Base-by-base conservation (phyloP, 2,113 vertebrate genomes). In the Notiomystis cincta region DNA sequence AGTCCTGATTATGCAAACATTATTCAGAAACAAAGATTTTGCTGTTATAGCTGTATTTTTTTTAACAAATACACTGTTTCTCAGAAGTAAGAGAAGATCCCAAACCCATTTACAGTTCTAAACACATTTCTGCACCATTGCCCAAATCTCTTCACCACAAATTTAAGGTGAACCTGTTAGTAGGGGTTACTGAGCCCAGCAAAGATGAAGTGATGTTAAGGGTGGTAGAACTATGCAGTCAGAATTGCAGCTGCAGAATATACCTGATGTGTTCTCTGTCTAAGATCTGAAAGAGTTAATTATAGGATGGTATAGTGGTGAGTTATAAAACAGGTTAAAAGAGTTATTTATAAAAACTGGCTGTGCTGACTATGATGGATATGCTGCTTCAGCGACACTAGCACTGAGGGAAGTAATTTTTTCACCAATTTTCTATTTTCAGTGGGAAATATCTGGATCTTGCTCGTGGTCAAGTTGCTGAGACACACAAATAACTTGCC, bases 11-110 rank as follows among this genome's bases (percentile, higher is more conserved):
- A 61, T 76, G 35, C 60, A 94, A 92, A 87, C 64, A 40, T 82
- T 94, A 64, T 78, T 85, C 85, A 79, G 86, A 94, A 79, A 69
- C 38, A 86, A 85, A 67, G 30, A 72, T 80, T 86, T 89, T 89
- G 57, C 40, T 87, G 53, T 87, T 85, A 77, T 44, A 90, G 19
- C 21, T 69, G 18, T 72, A 6, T 24, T 54, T 64, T 60, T 69
- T 72, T 48, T 18, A 38, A 65, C 28, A 65, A 61, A 35, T 51
- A 57, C 8, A 23, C 16, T 22, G 24, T 70, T 96, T 82, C 42
- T 66, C 21, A 93, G 66, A 80, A 91, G 57, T 51, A 81, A 42
- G 53, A 82, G 51, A 67, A 67, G 58, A 93, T 79, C 30, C 6
- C 37, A 22, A 80, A 77, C 7, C 4, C 10, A 30, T 54, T 54